These are phyloP conservation scores for Romanogobio albipinnatus DNA, from an alignment of 2,113 vertebrate species.

Conservation along the genomic window DNA sequence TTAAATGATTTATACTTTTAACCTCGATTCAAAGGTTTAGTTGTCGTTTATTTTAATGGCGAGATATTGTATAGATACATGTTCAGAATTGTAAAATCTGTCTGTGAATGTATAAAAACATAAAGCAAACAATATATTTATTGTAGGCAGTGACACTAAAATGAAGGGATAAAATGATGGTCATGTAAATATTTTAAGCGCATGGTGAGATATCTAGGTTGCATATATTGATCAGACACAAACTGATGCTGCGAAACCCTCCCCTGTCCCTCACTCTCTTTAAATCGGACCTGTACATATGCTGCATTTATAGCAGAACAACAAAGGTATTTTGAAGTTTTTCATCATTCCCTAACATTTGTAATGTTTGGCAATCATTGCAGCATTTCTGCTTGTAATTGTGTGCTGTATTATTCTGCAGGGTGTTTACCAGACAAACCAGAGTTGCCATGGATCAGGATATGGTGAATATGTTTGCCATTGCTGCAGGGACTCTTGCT, in stretches of 20 bases:
- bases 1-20: neutral
- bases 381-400: neutral
- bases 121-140: neutral
- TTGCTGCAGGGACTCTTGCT: conserved; percentile 85
- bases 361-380: neutral
- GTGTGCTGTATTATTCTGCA: conserved; percentile 6
- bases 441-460: conserved; percentile 83
- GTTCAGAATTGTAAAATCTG: neutral
- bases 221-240: conserved; percentile 45
- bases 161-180: neutral
- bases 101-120: neutral
- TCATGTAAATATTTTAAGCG: conserved; percentile 12
- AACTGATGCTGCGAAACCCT: conserved; percentile 31
- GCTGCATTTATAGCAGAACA: neutral
- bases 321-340: conserved; percentile 9
- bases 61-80: neutral
- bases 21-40: neutral
- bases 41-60: neutral
- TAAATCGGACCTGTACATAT: conserved; percentile 13
- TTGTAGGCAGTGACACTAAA: neutral
- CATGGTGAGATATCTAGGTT: conserved; percentile 48
- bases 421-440: conserved; percentile 44
- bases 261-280: neutral
- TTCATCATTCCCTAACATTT: neutral
- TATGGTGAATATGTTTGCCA: conserved; percentile 88